Evolutionary conservation across 2,113 vertebrate species (phyloP), one percentile per base, ranked within the genome.

Genomic region (Atlantisia rogersi): DNA sequence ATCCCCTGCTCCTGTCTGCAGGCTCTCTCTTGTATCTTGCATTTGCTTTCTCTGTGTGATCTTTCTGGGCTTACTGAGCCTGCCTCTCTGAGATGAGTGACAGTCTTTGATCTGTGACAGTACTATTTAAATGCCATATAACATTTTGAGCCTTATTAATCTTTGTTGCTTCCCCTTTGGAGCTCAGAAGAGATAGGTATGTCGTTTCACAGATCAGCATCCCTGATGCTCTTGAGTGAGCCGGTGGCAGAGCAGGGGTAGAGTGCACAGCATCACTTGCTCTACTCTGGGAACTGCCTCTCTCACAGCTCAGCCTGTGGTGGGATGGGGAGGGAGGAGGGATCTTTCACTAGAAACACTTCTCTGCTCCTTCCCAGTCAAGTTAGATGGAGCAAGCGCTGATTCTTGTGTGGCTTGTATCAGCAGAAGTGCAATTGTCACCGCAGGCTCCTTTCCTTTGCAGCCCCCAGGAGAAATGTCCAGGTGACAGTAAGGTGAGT

Each of bases 101-200:
- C 75, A 52, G 64, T 52, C 62, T 95, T 96, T 91, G 89, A 89
- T 95, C 91, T 92, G 56, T 69, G 91, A 64, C 69, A 39, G 32
- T 37, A 13, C 81, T 95, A 67, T 75, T 94, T 87, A 91, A 95
- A 92, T 79, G 81, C 89, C 82, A 31, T 92, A 82, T 63, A 89
- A 84, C 77, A 55, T 88, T 91, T 89, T 78, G 86, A 88, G 81
- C 69, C 80, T 94, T 95, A 89, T 87, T 91, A 89, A 92, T 95
- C 74, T 95, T 68, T 37, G 32, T 76, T 70, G 56, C 82, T 88
- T 95, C 76, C 70, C 59, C 19, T 2, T 11, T 5, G 20, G 11
- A 88, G 77, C 86, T 92, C 69, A 35, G 35, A 35, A 39, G 80
- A 71, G 53, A 78, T 26, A 60, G 80, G 60, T 73, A 40, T 91